A percentile compares a stretch with the other conserved stretches of the same genome.
Conservation (phyloP, 2,113 vertebrate species). For the Peucedramus taeniatus region DNA sequence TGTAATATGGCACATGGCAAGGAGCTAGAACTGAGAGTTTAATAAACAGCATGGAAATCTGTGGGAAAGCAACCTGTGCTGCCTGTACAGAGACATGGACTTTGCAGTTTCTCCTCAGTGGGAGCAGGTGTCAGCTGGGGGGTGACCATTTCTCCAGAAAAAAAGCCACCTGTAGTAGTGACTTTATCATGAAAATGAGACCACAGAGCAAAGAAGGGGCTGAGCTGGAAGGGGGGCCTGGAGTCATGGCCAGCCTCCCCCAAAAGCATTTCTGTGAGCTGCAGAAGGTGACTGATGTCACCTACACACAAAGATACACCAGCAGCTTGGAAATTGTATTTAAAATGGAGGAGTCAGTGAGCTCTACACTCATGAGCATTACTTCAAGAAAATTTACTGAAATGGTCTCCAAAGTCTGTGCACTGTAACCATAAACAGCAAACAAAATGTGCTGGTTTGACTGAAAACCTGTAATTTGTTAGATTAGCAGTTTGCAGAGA, state of each 20-base stretch:
- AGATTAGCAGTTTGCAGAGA: slow-evolving; percentile 36
- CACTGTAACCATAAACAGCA: background rate
- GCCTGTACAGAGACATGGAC: background rate
- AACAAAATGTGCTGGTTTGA: background rate
- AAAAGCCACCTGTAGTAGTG: background rate
- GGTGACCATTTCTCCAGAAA: background rate
- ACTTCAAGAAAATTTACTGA: background rate
- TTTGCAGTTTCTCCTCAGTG: background rate
- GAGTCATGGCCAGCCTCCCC: background rate
- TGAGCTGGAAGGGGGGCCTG: background rate
- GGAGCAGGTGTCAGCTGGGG: background rate
- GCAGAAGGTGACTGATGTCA: background rate
- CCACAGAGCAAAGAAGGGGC: background rate
- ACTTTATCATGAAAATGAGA: background rate
- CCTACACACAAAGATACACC: background rate
- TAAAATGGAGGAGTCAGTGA: background rate
- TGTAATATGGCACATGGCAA: background rate
- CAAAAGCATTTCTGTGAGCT: background rate
- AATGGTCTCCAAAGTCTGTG: background rate
- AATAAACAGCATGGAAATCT: background rate
- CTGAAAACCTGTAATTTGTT: slow-evolving; percentile 37
- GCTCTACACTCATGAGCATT: background rate
- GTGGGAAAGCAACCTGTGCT: background rate
- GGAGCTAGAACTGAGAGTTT: background rate
- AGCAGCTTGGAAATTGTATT: background rate